A percentile compares a stretch with the other conserved stretches of the same genome.
Conservation (phyloP, 2,113 vertebrate species). For the Paratilapia polleni region DNA sequence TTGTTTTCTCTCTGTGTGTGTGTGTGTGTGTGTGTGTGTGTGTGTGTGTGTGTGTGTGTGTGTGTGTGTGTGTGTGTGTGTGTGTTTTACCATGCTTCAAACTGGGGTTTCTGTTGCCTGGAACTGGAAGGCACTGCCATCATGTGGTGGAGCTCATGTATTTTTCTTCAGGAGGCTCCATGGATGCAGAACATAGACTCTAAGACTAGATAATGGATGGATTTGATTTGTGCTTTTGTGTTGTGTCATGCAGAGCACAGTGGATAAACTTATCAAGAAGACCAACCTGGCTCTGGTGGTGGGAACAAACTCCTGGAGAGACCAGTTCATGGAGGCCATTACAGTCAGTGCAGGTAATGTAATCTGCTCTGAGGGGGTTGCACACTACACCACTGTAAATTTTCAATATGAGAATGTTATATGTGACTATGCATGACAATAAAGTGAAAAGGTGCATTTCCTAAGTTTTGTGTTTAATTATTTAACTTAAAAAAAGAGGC, state of each 20-base stretch:
- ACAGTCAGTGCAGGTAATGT: slow-evolving; percentile 94
- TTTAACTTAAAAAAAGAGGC: background rate
- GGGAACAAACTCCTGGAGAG: slow-evolving; percentile 97
- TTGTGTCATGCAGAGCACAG: slow-evolving; percentile 85
- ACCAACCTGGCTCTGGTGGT: slow-evolving; percentile 97
- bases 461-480: no score
- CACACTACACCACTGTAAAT: background rate
- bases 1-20: no score
- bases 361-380: background rate
- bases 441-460: background rate
- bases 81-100: slow-evolving; percentile 3
- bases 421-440: background rate
- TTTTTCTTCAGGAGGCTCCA: background rate
- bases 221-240: background rate
- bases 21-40: no score
- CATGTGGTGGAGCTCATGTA: slow-evolving; percentile 52
- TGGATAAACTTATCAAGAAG: slow-evolving; percentile 99
- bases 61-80: no score
- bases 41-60: no score
- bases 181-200: background rate
- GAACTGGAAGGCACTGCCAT: slow-evolving; percentile 57
- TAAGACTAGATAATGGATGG: background rate
- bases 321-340: slow-evolving; percentile 98
- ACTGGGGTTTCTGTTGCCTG: background rate
- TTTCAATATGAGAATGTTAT: background rate